phyloP scores from a whole-genome alignment of 2,888 invertebrate genomes.

The Andrena marginata region DNA sequence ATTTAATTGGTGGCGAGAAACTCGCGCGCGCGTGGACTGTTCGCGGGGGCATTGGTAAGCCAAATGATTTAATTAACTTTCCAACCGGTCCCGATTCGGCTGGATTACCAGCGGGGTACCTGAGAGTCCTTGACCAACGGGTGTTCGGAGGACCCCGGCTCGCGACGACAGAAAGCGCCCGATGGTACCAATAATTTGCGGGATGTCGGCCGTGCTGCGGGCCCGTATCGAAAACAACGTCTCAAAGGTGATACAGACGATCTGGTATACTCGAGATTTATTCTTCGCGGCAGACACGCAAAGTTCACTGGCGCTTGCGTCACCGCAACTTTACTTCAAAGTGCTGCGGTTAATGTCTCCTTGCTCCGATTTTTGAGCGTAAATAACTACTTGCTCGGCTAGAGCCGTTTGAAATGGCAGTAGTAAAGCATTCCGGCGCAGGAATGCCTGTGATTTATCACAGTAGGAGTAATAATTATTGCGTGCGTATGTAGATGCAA shows the following conservation, averaged over 20 bases:
- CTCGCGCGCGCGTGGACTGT: conserved; percentile 1
- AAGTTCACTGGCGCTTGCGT: conserved; percentile 65
- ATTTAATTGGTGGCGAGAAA: conserved; percentile 41
- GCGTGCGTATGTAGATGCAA: conserved; percentile 35
- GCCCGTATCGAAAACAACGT: not conserved
- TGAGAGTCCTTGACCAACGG: conserved; percentile 52
- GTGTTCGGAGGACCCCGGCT: conserved; percentile 13
- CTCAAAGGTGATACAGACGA: conserved; percentile 19
- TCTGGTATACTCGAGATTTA: conserved; percentile 45
- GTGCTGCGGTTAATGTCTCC: conserved; percentile 50
- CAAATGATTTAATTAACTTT: conserved; percentile 73
- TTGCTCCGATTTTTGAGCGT: conserved; percentile 63
- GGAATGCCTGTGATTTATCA: conserved; percentile 59
- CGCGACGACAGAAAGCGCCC: conserved; percentile 49
- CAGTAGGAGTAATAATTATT: conserved; percentile 53
- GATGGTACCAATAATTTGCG: conserved; percentile 53
- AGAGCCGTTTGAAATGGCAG: conserved; percentile 55
- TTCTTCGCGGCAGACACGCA: conserved; percentile 54
- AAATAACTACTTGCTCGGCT: conserved; percentile 59
- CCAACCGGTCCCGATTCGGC: conserved; percentile 67
- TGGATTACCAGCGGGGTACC: conserved; percentile 59
- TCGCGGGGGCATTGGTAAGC: conserved; percentile 22
- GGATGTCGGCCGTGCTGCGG: not conserved
- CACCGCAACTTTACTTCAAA: conserved; percentile 44
- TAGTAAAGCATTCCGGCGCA: conserved; percentile 47